Evolutionary conservation across 2,888 invertebrate species (phyloP), one percentile per base, ranked within the genome.

Genomic region (Volucella zonaria): DNA sequence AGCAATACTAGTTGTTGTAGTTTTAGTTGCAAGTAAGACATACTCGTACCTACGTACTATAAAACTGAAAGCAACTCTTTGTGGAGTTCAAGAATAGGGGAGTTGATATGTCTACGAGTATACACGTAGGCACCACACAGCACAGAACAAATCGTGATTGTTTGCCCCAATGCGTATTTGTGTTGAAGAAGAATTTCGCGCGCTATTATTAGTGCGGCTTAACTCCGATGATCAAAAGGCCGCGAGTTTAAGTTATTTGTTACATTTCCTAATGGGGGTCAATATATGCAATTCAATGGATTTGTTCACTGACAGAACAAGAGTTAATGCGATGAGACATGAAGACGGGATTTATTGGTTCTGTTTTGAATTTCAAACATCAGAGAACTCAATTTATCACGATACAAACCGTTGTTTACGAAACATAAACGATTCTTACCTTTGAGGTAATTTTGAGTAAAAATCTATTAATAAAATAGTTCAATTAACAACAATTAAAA

Each of bases 181-280:
- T 47, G 18, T 31, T 42, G 79, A 61, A 52, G 61, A 54, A 56
- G 23, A 68, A 12, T 58, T 31, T 40, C 12, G 54, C 42, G 14
- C 52, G 47, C 73, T 77, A 73, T 56, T 82, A 77, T 82, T 77
- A 73, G 59, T 15, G 45, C 45, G 68, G 47, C 58, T 64, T 64
- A 43, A 31, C 6, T 31, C 67, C 73, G 61, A 64, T 73, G 31
- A 18, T 18, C 15, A 66, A 66, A 67, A n/a, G 66, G 54, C 71
- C 62, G 38, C 56, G 45, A 62, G 61, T 73, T 74, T 45, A 74
- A 82, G 64, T 82, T 64, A 82, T 74, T 78, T 78, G 73, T 68
- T 74, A 56, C 74, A 68, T 68, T 67, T 78, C 67, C 78, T 78
- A 78, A 82, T 82, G 56, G 68, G 74, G 78, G 78, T 78, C 82